phyloP scores from a whole-genome alignment of 2,797 vertebrate species.

The Todus mexicanus region DNA sequence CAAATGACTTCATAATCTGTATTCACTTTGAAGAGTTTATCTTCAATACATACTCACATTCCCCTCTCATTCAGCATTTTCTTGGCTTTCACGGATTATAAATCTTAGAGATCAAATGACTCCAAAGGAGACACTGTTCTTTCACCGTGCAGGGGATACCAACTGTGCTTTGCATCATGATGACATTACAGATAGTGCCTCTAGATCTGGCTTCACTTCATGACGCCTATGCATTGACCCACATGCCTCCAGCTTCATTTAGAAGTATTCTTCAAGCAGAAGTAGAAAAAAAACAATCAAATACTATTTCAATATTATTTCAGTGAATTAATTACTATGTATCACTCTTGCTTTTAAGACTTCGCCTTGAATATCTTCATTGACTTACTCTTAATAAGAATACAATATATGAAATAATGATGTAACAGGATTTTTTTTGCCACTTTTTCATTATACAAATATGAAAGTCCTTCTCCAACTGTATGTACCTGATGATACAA shows the following conservation, averaged over 20 bases:
- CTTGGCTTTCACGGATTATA: neutral
- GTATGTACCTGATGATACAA: neutral
- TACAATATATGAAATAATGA: neutral
- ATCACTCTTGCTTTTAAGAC: neutral
- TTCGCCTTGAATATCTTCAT: neutral
- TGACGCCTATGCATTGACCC: neutral
- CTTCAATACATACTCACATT: neutral
- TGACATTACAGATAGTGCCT: neutral
- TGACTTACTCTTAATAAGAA: neutral
- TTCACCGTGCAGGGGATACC: neutral
- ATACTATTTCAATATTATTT: neutral
- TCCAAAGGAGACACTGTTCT: neutral
- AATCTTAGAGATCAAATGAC: neutral
- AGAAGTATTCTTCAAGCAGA: neutral
- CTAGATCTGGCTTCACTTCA: neutral
- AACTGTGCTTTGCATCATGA: neutral
- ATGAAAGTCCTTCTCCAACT: neutral
- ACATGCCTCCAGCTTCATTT: neutral
- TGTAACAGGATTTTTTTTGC: neutral
- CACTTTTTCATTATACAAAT: neutral
- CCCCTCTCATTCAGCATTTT: neutral
- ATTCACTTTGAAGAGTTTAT: neutral
- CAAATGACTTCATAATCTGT: neutral
- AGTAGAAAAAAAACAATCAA: neutral
- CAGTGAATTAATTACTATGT: neutral